phyloP scores from a whole-genome alignment of 2,113 vertebrate genomes.

The Pterocles orientalis region DNA sequence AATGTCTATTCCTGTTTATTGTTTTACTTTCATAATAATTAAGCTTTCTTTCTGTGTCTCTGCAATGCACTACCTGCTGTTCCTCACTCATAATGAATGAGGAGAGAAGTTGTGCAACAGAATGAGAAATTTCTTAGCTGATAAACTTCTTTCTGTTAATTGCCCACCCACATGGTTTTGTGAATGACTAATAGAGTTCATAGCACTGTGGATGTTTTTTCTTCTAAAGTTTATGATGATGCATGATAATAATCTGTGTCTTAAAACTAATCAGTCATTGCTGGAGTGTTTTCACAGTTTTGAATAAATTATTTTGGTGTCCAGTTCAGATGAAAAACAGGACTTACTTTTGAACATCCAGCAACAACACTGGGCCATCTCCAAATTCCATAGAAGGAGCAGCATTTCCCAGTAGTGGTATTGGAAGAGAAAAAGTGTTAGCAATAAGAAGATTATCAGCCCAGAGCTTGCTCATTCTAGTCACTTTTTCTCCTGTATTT shows the following conservation, averaged over 20 bases:
- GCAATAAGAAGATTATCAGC: neutral
- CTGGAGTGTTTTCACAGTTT: neutral
- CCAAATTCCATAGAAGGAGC: neutral
- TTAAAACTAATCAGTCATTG: neutral
- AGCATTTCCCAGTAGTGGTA: neutral
- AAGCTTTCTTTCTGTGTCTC: neutral
- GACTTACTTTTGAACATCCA: neutral
- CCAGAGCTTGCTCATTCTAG: neutral
- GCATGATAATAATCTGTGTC: neutral
- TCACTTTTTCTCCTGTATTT: neutral
- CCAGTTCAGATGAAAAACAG: neutral
- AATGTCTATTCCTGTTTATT: neutral
- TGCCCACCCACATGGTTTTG: neutral
- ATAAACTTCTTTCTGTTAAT: conserved; percentile 10
- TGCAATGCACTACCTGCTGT: neutral
- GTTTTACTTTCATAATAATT: neutral
- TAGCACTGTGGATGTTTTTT: neutral
- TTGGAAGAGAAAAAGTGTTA: neutral
- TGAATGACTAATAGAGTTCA: neutral
- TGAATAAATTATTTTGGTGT: neutral
- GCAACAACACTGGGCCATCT: neutral
- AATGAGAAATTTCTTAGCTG: conserved; percentile 21
- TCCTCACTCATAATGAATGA: neutral
- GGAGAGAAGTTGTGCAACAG: neutral
- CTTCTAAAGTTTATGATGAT: neutral